Base-by-base conservation (phyloP, 2,888 invertebrate species). In the Drosophila engyochracea region DNA sequence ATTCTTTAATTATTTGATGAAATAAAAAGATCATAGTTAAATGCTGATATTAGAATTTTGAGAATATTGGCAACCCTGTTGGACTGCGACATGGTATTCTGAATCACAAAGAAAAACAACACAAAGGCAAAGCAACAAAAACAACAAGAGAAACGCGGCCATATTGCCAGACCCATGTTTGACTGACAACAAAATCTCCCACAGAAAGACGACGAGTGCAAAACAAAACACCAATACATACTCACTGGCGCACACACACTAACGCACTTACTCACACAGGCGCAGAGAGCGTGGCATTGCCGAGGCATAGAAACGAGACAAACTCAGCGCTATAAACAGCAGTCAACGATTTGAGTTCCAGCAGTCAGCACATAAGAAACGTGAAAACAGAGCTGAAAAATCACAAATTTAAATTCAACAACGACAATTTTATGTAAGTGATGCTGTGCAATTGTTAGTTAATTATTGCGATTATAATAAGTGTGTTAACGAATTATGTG, bases 271-370 rank as follows among this genome's bases (percentile, higher is more conserved):
- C 80, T 31, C 67, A 75, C 71, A 78, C 76, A 62, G 44, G 52
- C 54, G 55, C 71, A 74, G 53, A 37, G 49, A 64, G 69, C 79
- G 76, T 55, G 59, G 69, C 78, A 55, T 39, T 86, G 82, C 79
- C 83, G 79, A 84, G 76, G 87, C 74, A 91, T 90, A 90, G 90
- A 91, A 91, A 91, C 83, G 78, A 74, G 80, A 69, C 82, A 81
- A 81, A 82, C 85, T 82, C 77, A 77, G 67, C 85, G 84, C 75
- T 91, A 91, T 90, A 91, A 91, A 87, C 91, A 90, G 89, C 92
- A 92, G 91, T 92, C 88, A 74, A 68, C 75, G 79, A 85, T 77
- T 89, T 84, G 86, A 80, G 62, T 81, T 81, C 73, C 74, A 83
- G 67, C 83, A 85, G 83, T 89, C 72, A 91, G 66, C 83, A 81